Base-by-base conservation (phyloP, 2,888 invertebrate species). In the Ophraella communa region DNA sequence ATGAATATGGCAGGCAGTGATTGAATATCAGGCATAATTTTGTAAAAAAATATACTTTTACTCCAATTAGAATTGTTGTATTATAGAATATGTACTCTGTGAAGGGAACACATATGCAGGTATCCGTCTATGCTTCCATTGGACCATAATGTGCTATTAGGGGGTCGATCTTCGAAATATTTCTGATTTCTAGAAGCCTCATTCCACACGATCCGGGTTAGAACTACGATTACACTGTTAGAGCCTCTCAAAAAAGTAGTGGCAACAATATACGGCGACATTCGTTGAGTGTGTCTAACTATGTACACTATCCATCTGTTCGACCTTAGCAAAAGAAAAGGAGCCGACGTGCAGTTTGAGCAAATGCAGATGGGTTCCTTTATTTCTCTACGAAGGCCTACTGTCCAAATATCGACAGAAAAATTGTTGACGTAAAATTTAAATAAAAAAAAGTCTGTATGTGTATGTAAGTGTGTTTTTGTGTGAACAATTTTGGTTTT, bases 111-210 rank as follows among this genome's bases (percentile, higher is more conserved):
- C 17, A 18, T 1, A 18, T 42, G 7, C 18, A 3, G 42, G 24
- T 1, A 57, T 57, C 17, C 8, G 47, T 49, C 54, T 24, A 23
- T 52, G 57, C 39, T 57, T 62, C 65, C 65, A 65, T 57, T 65
- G 65, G 65, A 65, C 65, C 65, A 54, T 57, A 56, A 65, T 62
- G 65, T 65, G 65, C 64, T 62, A 60, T 65, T 58, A 65, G 62
- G 62, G 56, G 62, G 56, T 58, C 23, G 18, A 51, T 51, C 14
- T 17, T 52, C 18, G 21, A 17, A 24, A 30, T 30, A 78, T 78
- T 76, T 79, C 76, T 56, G 45, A 59, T 80, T 77, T 78, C 78
- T 76, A 79, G 77, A 80, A 80, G 80, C 80, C 79, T 80, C 81
- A 80, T 80, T 80, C 79, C 78, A 79, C 78, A 78, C 79, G 78